Percentiles rank a stretch among this genome's conserved stretches.
Conservation (phyloP, 2,797 vertebrate species). For the Dipus sagitta region DNA sequence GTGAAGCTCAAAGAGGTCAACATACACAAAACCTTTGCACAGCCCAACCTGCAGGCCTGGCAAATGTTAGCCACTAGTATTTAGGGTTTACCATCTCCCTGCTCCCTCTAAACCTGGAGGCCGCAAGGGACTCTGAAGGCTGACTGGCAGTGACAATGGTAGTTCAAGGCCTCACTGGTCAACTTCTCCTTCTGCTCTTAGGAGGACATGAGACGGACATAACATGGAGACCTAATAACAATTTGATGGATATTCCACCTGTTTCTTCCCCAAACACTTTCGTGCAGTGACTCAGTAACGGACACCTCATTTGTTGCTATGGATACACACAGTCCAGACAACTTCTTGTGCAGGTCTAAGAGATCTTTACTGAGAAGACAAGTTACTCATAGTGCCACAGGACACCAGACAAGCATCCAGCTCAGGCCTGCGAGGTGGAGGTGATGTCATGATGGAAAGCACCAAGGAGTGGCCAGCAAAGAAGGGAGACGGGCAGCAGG, state of each 20-base stretch:
- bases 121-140: not conserved
- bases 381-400: not conserved
- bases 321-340: slow-evolving; percentile 29
- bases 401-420: not conserved
- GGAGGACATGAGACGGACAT: not conserved
- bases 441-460: not conserved
- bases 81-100: not conserved
- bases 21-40: not conserved
- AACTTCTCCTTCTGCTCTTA: not conserved
- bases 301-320: slow-evolving; percentile 21
- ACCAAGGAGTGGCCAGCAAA: not conserved
- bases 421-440: not conserved
- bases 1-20: slow-evolving; percentile 17
- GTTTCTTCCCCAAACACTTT: slow-evolving; percentile 7
- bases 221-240: not conserved
- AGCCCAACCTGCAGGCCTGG: not conserved
- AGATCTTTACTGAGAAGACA: slow-evolving; percentile 24
- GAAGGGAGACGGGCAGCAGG: too few relatives aligned
- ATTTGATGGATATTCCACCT: not conserved
- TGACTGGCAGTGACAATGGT: not conserved
- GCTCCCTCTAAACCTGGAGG: not conserved
- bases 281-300: not conserved
- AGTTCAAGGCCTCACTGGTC: not conserved
- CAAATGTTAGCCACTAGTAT: not conserved
- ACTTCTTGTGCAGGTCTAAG: slow-evolving; percentile 10